Evolutionary conservation across 2,797 vertebrate species (phyloP).

Genomic region (Mycteria americana): DNA sequence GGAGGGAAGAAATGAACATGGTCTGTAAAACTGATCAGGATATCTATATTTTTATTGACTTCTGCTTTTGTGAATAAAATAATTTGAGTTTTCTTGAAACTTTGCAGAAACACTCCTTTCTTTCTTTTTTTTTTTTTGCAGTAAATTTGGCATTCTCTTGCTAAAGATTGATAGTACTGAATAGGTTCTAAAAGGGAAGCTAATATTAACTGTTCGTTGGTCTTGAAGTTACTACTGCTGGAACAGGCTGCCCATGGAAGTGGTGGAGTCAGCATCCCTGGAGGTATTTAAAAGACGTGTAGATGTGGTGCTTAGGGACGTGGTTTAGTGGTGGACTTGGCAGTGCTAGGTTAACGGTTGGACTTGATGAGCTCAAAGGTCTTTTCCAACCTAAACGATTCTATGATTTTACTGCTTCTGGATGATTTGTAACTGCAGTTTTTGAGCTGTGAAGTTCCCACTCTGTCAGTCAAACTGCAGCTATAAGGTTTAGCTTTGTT

Average conservation of each 20-base stretch:
- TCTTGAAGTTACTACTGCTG: neutral
- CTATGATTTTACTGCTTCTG: neutral
- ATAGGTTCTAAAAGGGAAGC: neutral
- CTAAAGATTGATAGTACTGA: neutral
- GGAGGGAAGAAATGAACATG: neutral
- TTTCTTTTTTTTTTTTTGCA: neutral
- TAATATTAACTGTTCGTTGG: neutral
- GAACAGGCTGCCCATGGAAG: too few species aligned
- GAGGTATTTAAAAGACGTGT: too few species aligned
- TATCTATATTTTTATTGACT: slow-evolving; percentile 65
- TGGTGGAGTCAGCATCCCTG: too few species aligned
- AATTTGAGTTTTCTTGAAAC: slow-evolving; percentile 59
- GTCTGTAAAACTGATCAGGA: slow-evolving; percentile 57
- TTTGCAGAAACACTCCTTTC: neutral
- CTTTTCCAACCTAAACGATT: neutral
- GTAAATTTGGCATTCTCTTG: neutral
- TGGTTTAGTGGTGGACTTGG: too few species aligned
- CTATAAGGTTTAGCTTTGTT: neutral
- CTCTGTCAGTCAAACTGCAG: neutral
- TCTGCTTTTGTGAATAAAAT: slow-evolving; percentile 67
- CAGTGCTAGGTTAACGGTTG: too few species aligned
- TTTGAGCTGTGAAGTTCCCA: neutral
- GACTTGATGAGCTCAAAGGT: neutral
- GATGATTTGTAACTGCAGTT: neutral
- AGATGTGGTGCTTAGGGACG: too few species aligned